phyloP scores from a whole-genome alignment of 2,888 invertebrate species.

The Tanytarsus gracilentus region DNA sequence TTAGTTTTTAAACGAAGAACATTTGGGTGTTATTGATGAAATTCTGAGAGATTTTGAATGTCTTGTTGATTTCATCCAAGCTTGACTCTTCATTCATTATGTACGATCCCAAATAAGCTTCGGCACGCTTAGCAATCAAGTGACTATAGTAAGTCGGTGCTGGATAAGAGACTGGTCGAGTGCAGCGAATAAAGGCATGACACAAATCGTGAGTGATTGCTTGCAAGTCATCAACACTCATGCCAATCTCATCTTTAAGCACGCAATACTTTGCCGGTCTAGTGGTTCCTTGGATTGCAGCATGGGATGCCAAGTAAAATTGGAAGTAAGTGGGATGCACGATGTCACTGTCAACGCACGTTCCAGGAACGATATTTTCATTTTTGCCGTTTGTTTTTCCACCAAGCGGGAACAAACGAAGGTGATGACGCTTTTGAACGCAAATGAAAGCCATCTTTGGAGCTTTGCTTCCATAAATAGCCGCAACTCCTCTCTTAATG shows the following conservation, averaged over 20 bases:
- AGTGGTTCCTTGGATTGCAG: slow-evolving; percentile 69
- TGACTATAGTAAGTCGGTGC: slow-evolving; percentile 83
- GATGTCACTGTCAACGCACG: slow-evolving; percentile 75
- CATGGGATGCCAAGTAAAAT: slow-evolving; percentile 74
- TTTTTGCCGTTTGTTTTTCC: slow-evolving; percentile 51
- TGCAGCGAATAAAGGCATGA: slow-evolving; percentile 77
- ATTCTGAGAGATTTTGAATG: no score
- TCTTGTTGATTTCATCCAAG: no score
- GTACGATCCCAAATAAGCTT: no score
- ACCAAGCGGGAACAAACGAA: slow-evolving; percentile 51
- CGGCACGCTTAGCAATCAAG: slow-evolving; percentile 69
- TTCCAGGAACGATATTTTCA: slow-evolving; percentile 74
- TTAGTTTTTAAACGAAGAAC: no score
- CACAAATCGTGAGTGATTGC: slow-evolving; percentile 72
- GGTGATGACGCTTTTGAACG: slow-evolving; percentile 95
- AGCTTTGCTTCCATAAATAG: slow-evolving; percentile 46
- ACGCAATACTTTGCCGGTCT: slow-evolving; percentile 79
- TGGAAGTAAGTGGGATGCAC: slow-evolving; percentile 80
- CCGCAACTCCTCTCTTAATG: slow-evolving; percentile 59
- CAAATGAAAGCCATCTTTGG: slow-evolving; percentile 84
- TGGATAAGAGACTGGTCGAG: slow-evolving; percentile 74
- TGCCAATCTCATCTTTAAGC: slow-evolving; percentile 66
- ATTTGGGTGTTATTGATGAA: no score
- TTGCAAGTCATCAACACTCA: slow-evolving; percentile 66
- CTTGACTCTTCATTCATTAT: no score